Evolutionary conservation across 2,113 vertebrate genomes (phyloP).

Genomic region (Lethenteron camtschaticum): DNA sequence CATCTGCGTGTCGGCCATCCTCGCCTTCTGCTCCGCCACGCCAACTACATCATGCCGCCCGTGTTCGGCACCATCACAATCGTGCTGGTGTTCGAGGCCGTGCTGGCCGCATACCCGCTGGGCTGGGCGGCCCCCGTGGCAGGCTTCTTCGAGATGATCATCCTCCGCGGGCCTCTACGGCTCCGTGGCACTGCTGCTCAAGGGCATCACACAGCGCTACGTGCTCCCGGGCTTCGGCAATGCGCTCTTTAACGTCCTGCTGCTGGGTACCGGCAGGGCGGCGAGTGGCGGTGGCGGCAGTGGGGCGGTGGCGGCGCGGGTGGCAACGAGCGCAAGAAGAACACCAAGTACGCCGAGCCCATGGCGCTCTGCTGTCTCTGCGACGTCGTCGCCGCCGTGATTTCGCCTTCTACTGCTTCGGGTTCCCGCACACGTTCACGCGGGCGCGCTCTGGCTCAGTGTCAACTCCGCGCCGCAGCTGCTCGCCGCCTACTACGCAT

Average conservation of each 20-base stretch:
- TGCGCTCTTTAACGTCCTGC: slow-evolving; percentile 11
- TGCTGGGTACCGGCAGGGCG: slow-evolving; percentile 10
- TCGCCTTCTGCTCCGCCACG: slow-evolving; percentile 12
- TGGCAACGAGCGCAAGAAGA: slow-evolving; percentile 12
- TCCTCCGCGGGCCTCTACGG: slow-evolving; percentile 9
- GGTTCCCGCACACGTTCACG: slow-evolving; percentile 11
- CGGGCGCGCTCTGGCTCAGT: slow-evolving; percentile 11
- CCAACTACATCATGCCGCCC: slow-evolving; percentile 12
- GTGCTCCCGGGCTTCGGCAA: slow-evolving; percentile 12
- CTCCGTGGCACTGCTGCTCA: slow-evolving; percentile 10
- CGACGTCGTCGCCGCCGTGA: slow-evolving; percentile 8
- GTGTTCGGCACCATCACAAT: slow-evolving; percentile 11
- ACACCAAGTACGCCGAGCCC: slow-evolving; percentile 12
- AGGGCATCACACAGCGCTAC: slow-evolving; percentile 11
- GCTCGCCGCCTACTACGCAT: slow-evolving; percentile 12
- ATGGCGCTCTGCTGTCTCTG: slow-evolving; percentile 11
- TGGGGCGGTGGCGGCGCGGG: slow-evolving; percentile 4
- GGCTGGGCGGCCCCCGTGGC: slow-evolving; percentile 3
- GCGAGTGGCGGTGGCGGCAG: background rate
- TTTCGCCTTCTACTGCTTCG: slow-evolving; percentile 12
- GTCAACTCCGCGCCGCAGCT: slow-evolving; percentile 8
- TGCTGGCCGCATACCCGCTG: background rate
- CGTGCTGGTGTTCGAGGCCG: slow-evolving; percentile 10
- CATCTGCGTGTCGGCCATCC: slow-evolving; percentile 10
- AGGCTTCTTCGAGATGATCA: slow-evolving; percentile 9